Conservation (phyloP, 2,797 vertebrate species). For the Alauda arvensis region DNA sequence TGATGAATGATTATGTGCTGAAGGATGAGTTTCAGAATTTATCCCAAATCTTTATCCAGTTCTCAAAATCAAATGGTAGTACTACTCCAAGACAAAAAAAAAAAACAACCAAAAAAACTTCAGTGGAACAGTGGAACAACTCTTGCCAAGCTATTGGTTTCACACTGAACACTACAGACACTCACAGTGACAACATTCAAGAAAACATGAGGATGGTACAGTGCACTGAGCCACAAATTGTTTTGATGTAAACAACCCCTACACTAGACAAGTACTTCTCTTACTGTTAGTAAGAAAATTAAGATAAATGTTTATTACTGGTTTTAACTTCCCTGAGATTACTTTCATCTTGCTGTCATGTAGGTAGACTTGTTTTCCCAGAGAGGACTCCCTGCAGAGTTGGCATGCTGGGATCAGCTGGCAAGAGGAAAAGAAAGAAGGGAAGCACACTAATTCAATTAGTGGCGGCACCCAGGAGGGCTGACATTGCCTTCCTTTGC, state of each 20-base stretch:
- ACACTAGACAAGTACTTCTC: background rate
- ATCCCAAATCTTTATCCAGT: background rate
- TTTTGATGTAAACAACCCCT: background rate
- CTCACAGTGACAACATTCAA: background rate
- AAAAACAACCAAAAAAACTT: background rate
- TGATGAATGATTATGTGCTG: background rate
- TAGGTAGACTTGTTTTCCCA: background rate
- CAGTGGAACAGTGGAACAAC: background rate
- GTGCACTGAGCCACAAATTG: background rate
- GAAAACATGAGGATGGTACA: background rate
- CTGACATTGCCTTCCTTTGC: background rate
- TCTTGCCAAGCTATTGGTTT: background rate
- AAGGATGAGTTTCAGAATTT: background rate
- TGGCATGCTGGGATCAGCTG: background rate
- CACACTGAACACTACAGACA: background rate
- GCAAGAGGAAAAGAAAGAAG: background rate
- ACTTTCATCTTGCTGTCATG: background rate
- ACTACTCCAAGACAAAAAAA: background rate
- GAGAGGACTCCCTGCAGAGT: background rate
- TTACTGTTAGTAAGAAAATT: background rate
- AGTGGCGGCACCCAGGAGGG: background rate
- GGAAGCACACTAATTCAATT: background rate
- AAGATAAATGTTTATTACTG: background rate
- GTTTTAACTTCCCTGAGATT: background rate
- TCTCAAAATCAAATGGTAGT: background rate